A percentile compares a stretch with the other conserved stretches of the same genome.
phyloP scores from a whole-genome alignment of 2,113 vertebrate genomes.

The Columba livia region DNA sequence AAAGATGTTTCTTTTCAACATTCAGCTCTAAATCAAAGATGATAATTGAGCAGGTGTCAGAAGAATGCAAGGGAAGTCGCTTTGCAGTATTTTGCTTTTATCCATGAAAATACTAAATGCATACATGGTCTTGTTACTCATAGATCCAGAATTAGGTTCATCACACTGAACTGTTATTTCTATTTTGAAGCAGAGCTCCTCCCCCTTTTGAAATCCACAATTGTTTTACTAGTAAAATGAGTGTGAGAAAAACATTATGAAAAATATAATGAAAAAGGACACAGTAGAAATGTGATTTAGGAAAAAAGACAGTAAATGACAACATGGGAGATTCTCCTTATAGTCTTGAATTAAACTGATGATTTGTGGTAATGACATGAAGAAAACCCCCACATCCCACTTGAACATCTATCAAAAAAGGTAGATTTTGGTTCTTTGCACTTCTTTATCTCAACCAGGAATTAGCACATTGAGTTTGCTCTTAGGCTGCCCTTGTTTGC shows the following conservation, averaged over 20 bases:
- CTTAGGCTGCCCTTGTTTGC: background rate
- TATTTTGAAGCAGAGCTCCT: background rate
- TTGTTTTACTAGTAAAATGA: background rate
- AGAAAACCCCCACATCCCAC: background rate
- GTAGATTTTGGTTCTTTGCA: background rate
- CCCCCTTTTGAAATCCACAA: background rate
- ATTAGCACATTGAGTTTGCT: background rate
- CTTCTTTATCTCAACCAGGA: background rate
- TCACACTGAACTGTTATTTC: background rate
- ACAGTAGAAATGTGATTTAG: background rate
- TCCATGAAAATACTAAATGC: background rate
- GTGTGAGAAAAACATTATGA: background rate
- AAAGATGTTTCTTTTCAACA: conserved; percentile 26
- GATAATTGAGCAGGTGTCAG: background rate
- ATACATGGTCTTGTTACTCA: background rate
- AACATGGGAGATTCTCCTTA: background rate
- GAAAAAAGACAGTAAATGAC: background rate
- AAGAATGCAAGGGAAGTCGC: background rate
- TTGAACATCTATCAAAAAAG: background rate
- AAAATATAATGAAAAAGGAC: background rate
- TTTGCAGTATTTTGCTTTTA: background rate
- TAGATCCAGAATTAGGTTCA: background rate
- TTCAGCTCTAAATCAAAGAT: conserved; percentile 6
- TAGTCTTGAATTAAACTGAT: background rate
- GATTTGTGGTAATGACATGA: background rate